Evolutionary conservation across 2,113 vertebrate species (phyloP), one percentile per base, ranked within the genome.

Genomic region (Pseudorectes ferrugineus): DNA sequence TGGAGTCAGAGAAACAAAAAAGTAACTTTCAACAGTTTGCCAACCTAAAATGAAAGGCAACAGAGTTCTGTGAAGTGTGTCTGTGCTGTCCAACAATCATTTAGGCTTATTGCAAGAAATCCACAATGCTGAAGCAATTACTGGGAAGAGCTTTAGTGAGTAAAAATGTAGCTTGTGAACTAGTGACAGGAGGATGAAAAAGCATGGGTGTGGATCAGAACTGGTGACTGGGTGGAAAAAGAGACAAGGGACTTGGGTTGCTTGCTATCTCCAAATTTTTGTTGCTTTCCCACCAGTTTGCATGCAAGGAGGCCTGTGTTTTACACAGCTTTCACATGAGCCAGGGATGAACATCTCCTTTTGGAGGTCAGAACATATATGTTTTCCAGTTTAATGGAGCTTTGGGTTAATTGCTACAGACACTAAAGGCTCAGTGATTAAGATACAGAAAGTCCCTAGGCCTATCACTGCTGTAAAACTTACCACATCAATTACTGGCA

Each of bases 141-240:
- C 73, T 78, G 76, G 89, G 92, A 96, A 92, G 91, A 85, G 51
- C 58, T 86, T 88, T 55, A 83, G 38, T 75, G 78, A 88, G 19
- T 57, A 40, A 79, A 89, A 76, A 40, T 10, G 25, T 35, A 81
- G 52, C 42, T 58, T 72, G 36, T 31, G 75, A 89, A 49, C 33
- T 51, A 66, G 25, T 4, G 9, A 80, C 9, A 58, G 46, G 16
- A 88, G 40, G 62, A 70, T 75, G 22, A 51, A 67, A 63, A 71
- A 57, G 35, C 7, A 21, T 17, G 45, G 18, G 42, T 85, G 29
- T 62, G 85, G 58, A 45, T 82, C 42, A 52, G 49, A 85, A 35
- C 31, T 61, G 45, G 57, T 38, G 49, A 61, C 38, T 8, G 33
- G 22, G 16, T 63, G 33, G 72, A 66, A 89, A 20, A 92, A 55